Conservation (phyloP, 1,140 invertebrate species). For the Drosophila tani region DNA sequence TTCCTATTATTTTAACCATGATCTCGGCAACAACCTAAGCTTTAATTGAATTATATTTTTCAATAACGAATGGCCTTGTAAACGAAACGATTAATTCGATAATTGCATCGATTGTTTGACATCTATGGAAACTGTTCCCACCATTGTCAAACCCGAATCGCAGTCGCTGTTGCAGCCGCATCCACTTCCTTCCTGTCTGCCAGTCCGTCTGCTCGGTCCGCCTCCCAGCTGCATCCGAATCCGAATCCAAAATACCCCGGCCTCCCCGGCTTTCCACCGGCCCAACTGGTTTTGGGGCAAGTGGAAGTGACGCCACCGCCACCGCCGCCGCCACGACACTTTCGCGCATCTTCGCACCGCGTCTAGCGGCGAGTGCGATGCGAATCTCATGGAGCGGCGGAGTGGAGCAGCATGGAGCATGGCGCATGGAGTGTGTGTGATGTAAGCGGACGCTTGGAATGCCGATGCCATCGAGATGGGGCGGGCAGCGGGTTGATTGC, state of each 20-base stretch:
- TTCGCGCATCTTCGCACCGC: constrained; percentile 66
- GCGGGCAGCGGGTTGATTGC: constrained; percentile 53
- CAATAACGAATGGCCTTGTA: background rate
- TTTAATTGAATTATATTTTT: background rate
- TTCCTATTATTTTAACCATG: too few species aligned
- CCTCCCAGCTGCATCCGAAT: constrained; percentile 1
- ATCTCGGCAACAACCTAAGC: background rate
- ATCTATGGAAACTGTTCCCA: constrained; percentile 26
- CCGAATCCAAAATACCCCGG: constrained; percentile 1
- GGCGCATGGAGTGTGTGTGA: constrained; percentile 27
- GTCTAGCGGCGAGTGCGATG: constrained; percentile 34
- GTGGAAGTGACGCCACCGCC: constrained; percentile 64
- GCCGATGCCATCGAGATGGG: constrained; percentile 39
- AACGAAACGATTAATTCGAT: constrained; percentile 1
- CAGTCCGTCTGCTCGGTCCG: constrained; percentile 9
- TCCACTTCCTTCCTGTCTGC: constrained; percentile 53
- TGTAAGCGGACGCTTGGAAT: constrained; percentile 52
- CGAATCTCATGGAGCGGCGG: constrained; percentile 9
- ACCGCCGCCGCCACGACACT: constrained; percentile 29
- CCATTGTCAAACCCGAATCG: constrained; percentile 35
- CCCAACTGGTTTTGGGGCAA: constrained; percentile 56
- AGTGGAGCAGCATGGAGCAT: background rate
- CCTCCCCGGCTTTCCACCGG: constrained; percentile 8
- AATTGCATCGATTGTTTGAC: constrained; percentile 13
- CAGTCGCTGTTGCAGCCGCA: constrained; percentile 3